Base-by-base conservation (phyloP, 2,888 invertebrate species). In the Agapostemon virescens region DNA sequence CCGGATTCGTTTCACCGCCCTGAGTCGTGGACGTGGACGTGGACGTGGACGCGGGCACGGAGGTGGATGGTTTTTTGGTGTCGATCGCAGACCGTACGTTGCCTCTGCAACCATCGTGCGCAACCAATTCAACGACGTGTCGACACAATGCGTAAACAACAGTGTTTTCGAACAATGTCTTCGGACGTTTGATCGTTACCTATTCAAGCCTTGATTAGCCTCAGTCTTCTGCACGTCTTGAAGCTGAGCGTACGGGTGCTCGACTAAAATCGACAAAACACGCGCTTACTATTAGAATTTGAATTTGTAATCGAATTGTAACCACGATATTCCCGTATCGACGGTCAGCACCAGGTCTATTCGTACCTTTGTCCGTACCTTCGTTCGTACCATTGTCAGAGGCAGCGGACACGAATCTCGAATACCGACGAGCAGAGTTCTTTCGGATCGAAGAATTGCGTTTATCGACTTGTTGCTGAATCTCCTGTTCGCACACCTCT, bases 221-320 rank as follows among this genome's bases (percentile, higher is more conserved):
- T 92, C 92, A 64, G 86, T 84, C 84, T 91, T 93, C 77, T 89
- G 91, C 82, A 92, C 81, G 83, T 84, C 95, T 92, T 96, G 95
- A 63, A 96, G 94, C 91, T 96, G 95, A 3, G 96, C 96, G 89
- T 96, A 96, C 0, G 96, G 96, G 91, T 96, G 96, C 92, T 96
- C 95, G 68, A 92, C 92, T 92, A 74, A 75, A 88, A 89, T 52
- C 66, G 66, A 74, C n/a, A 64, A 20, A 76, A 33, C 20, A 61
- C 11, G 74, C 20, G 15, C 26, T 73, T 69, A n/a, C n/a, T 11
- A 49, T 49, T 49, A 49, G 49, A n/a, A n/a, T 20, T 49, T 11
- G 49, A 49, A 49, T 33, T 33, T 23, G 52, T 2, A n/a, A n/a
- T n/a, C n/a, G n/a, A n/a, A n/a, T n/a, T n/a, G n/a, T n/a, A n/a